phyloP scores from a whole-genome alignment of 2,113 vertebrate genomes.

The Mellivora capensis region DNA sequence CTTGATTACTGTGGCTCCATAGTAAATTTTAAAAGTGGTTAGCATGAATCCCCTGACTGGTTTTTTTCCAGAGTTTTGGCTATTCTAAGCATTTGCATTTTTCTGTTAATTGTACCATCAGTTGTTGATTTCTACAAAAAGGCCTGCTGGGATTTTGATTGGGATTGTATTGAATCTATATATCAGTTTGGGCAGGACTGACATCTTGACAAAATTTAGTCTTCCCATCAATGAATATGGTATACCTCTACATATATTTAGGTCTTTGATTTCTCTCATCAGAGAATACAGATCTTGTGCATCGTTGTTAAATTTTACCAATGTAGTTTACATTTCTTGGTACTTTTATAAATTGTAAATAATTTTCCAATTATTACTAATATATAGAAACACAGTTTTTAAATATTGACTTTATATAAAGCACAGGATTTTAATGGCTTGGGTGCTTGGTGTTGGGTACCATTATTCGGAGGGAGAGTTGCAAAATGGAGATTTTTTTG shows the following conservation, averaged over 20 bases:
- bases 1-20: not conserved
- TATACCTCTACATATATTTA: not conserved
- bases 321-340: not conserved
- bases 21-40: not conserved
- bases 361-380: not conserved
- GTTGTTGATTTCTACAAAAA: not conserved
- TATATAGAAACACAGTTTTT: not conserved
- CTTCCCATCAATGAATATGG: not conserved
- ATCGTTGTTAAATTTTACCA: not conserved
- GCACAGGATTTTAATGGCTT: not conserved
- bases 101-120: not conserved
- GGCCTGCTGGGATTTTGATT: not conserved
- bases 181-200: not conserved
- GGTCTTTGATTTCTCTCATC: not conserved
- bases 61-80: not conserved
- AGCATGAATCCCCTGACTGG: not conserved
- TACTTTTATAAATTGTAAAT: not conserved
- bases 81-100: not conserved
- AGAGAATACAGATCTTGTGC: not conserved
- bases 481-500: not conserved
- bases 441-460: not conserved
- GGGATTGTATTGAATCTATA: not conserved
- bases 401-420: not conserved
- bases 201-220: not conserved
- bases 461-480: not conserved